Percentiles rank a stretch among this genome's conserved stretches.
Conservation (phyloP, 2,113 vertebrate species). For the Rhombomys opimus region DNA sequence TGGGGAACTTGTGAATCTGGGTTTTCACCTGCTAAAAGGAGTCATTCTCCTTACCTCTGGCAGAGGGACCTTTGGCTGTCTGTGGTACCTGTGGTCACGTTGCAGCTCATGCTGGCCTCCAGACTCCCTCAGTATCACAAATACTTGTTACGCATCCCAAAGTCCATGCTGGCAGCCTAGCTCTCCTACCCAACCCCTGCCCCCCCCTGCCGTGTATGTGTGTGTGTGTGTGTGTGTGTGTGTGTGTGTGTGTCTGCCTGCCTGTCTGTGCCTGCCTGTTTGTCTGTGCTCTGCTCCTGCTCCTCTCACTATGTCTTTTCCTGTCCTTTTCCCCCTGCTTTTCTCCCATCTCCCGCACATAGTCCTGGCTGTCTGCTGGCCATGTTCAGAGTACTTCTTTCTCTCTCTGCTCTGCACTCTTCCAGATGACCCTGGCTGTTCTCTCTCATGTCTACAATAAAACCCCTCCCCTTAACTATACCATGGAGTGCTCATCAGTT, state of each 20-base stretch:
- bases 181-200: too few relatives aligned
- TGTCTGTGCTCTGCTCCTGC: not conserved
- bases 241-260: not conserved
- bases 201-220: too few relatives aligned
- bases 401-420: not conserved
- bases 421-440: not conserved
- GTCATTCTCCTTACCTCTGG: not conserved
- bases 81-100: not conserved
- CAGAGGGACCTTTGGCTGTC: not conserved
- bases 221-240: not conserved
- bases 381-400: not conserved
- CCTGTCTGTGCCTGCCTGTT: not conserved
- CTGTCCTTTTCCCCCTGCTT: not conserved
- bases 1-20: not conserved
- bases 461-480: not conserved
- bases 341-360: not conserved
- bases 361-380: not conserved
- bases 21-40: not conserved
- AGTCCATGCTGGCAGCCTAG: not conserved
- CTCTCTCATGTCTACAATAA: not conserved
- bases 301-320: not conserved
- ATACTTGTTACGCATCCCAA: not conserved
- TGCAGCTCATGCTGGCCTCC: not conserved
- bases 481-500: not conserved
- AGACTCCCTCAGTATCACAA: too few relatives aligned